Evolutionary conservation across 2,797 vertebrate genomes (phyloP).

Genomic region (Hippopotamyrus pictus): DNA sequence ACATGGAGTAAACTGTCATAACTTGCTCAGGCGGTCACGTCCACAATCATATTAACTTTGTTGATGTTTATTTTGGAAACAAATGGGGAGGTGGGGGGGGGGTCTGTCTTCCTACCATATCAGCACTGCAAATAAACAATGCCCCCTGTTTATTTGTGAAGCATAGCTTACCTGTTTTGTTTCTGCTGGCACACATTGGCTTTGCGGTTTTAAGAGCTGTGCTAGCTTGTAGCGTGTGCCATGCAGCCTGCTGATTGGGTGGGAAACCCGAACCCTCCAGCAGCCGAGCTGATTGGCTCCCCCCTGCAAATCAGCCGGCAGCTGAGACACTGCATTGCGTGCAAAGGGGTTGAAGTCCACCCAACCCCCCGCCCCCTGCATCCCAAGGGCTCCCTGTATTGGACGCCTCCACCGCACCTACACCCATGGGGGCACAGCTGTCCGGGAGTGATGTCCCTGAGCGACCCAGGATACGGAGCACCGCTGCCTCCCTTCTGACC

Average conservation of each 20-base stretch:
- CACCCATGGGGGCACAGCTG: slow-evolving; percentile 20
- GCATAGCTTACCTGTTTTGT: neutral
- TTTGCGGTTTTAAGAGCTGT: neutral
- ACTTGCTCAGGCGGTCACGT: neutral
- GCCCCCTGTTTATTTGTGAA: neutral
- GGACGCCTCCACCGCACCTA: neutral
- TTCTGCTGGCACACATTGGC: neutral
- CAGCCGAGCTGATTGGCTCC: neutral
- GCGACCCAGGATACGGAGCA: neutral
- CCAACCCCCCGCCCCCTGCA: neutral
- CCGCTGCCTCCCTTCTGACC: neutral
- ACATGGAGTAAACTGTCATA: neutral
- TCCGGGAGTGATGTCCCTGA: neutral
- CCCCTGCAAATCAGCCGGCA: neutral
- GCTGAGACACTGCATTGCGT: neutral
- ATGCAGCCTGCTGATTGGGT: neutral
- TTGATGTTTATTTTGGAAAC: slow-evolving; percentile 35
- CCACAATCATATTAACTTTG: neutral
- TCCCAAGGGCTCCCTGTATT: neutral
- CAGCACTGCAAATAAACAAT: neutral
- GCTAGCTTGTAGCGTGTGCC: neutral
- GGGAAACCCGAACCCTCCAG: neutral
- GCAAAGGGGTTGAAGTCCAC: neutral
- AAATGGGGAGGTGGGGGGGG: neutral
- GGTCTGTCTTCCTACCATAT: neutral